phyloP scores from a whole-genome alignment of 1,140 invertebrate genomes.

The Sitophilus oryzae region DNA sequence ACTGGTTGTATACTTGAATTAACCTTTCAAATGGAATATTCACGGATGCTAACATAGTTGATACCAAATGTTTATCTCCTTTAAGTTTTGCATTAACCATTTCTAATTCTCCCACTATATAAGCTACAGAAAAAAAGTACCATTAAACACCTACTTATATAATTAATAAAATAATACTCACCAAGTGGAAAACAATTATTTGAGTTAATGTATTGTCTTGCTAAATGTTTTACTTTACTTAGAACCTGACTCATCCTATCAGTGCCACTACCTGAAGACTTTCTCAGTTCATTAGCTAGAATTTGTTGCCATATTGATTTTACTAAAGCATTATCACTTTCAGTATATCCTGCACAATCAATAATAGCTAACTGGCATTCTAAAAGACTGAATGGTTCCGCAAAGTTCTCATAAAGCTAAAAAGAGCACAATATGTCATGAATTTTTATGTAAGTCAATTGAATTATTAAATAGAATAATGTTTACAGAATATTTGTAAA shows the following conservation, averaged over 20 bases:
- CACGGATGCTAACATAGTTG: constrained; percentile 60
- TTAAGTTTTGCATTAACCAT: constrained; percentile 63
- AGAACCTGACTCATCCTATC: constrained; percentile 63
- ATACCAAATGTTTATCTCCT: constrained; percentile 61
- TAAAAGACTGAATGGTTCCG: constrained; percentile 73
- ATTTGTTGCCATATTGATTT: constrained; percentile 78
- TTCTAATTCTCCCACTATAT: constrained; percentile 68
- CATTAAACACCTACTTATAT: not conserved
- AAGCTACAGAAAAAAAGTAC: constrained; percentile 50
- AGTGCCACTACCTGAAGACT: constrained; percentile 48
- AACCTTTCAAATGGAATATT: constrained; percentile 65
- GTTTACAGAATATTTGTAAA: too few relatives aligned
- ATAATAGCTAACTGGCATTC: constrained; percentile 82
- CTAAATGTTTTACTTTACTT: constrained; percentile 67
- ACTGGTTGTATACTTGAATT: constrained; percentile 67
- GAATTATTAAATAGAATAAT: constrained; percentile 3
- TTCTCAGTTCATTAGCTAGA: constrained; percentile 53
- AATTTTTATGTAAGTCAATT: too few relatives aligned
- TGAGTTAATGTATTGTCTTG: constrained; percentile 64
- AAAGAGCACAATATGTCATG: constrained; percentile 7
- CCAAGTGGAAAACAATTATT: constrained; percentile 70
- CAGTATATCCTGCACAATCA: constrained; percentile 75
- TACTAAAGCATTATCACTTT: constrained; percentile 57
- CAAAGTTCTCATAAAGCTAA: constrained; percentile 78
- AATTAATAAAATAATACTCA: constrained; percentile 39